Percentiles rank a stretch among this genome's conserved stretches.
Conservation (phyloP, 2,888 invertebrate genomes). For the Sturmia bella region DNA sequence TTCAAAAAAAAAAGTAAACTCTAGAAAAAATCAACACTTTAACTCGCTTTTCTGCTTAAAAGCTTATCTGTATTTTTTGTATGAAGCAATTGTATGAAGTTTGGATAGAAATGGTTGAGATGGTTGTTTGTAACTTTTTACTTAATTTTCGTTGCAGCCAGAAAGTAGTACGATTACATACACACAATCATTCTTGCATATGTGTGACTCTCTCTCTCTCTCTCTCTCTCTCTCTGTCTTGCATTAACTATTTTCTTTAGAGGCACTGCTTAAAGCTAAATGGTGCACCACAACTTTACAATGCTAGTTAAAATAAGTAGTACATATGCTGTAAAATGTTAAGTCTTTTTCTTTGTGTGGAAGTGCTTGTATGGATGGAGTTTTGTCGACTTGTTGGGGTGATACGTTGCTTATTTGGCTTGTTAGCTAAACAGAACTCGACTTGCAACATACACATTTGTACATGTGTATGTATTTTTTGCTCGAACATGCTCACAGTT, state of each 20-base stretch:
- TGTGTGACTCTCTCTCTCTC: background rate
- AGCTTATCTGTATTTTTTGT: slow-evolving; percentile 60
- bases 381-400: background rate
- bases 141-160: slow-evolving; percentile 35
- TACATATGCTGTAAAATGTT: slow-evolving; percentile 6
- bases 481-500: too few relatives aligned
- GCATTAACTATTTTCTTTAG: slow-evolving; percentile 43
- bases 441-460: too few relatives aligned
- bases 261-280: slow-evolving; percentile 53
- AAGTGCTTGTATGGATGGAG: background rate
- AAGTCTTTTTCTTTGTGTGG: background rate
- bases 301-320: slow-evolving; percentile 39
- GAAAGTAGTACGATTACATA: slow-evolving; percentile 5
- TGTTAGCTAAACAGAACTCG: too few relatives aligned
- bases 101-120: slow-evolving; percentile 32
- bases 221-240: background rate
- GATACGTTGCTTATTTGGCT: background rate
- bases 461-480: too few relatives aligned
- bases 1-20: slow-evolving; percentile 13
- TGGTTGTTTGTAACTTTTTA: slow-evolving; percentile 45
- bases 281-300: slow-evolving; percentile 57
- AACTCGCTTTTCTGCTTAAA: slow-evolving; percentile 67
- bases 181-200: background rate
- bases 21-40: slow-evolving; percentile 48
- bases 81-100: slow-evolving; percentile 23